phyloP scores from a whole-genome alignment of 2,113 vertebrate genomes.

The Gasterosteus aculeatus region DNA sequence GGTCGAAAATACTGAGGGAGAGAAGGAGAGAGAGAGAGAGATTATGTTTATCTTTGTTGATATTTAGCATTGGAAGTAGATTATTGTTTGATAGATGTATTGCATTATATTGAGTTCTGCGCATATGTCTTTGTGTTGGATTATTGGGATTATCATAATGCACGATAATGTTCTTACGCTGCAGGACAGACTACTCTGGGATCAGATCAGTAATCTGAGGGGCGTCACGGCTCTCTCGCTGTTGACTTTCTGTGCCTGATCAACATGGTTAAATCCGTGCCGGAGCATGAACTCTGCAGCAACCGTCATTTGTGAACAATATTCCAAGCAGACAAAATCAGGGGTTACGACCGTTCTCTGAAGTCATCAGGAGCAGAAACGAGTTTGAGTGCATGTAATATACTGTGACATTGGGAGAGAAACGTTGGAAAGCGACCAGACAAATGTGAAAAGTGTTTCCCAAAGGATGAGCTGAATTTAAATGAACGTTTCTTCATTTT shows the following conservation, averaged over 20 bases:
- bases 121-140: slow-evolving; percentile 67
- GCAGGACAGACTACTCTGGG: slow-evolving; percentile 57
- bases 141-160: slow-evolving; percentile 78
- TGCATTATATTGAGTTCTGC: slow-evolving; percentile 59
- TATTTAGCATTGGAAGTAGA: slow-evolving; percentile 65
- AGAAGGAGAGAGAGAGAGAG: slow-evolving; percentile 44
- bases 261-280: slow-evolving; percentile 26
- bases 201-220: slow-evolving; percentile 58
- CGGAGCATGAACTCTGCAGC: neutral
- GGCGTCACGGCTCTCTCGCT: slow-evolving; percentile 34
- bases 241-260: slow-evolving; percentile 43
- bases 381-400: slow-evolving; percentile 46
- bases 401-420: slow-evolving; percentile 29
- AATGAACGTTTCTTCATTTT: slow-evolving; percentile 4
- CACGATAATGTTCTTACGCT: slow-evolving; percentile 67
- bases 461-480: slow-evolving; percentile 18
- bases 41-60: slow-evolving; percentile 64
- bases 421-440: slow-evolving; percentile 32
- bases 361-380: slow-evolving; percentile 62
- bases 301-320: slow-evolving; percentile 45
- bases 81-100: slow-evolving; percentile 65
- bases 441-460: slow-evolving; percentile 52
- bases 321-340: slow-evolving; percentile 49
- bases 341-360: slow-evolving; percentile 50
- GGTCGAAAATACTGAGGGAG: slow-evolving; percentile 26